Conservation (phyloP, 2,888 invertebrate species). For the Smittia sp. region DNA sequence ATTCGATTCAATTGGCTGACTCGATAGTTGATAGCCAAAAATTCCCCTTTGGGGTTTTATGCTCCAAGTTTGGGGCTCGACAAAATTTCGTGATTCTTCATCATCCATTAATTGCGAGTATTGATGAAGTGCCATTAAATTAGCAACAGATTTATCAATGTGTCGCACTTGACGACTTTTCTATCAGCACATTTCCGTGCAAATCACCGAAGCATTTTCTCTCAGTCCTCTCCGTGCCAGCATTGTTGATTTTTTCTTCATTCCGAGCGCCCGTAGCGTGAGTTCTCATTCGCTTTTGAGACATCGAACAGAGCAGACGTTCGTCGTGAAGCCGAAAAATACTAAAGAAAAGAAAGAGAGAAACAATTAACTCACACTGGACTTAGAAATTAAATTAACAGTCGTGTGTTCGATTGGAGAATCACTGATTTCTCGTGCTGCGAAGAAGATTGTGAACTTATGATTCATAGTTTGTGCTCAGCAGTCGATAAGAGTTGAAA, state of each 20-base stretch:
- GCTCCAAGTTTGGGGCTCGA: no score
- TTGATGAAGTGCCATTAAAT: no score
- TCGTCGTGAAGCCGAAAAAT: slow-evolving; percentile 1
- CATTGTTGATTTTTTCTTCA: background rate
- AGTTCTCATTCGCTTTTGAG: slow-evolving; percentile 30
- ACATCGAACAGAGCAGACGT: slow-evolving; percentile 21
- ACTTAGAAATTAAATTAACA: slow-evolving; percentile 31
- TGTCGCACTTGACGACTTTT: no score
- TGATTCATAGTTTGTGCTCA: background rate
- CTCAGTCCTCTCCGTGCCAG: background rate
- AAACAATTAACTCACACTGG: slow-evolving; percentile 3
- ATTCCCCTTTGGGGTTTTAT: no score
- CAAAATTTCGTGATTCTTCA: no score
- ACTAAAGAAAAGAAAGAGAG: slow-evolving; percentile 17
- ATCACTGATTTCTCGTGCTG: background rate
- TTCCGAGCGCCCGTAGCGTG: slow-evolving; percentile 13
- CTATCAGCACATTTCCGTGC: no score
- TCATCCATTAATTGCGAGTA: no score
- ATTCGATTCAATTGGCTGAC: no score
- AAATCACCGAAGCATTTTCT: background rate
- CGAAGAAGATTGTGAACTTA: background rate
- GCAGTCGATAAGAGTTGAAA: background rate
- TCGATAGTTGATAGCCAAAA: no score
- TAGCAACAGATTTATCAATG: no score
- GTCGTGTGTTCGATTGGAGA: background rate